Percentiles rank a stretch among this genome's conserved stretches.
Conservation (phyloP, 2,797 vertebrate species). For the Lepilemur septentrionalis region DNA sequence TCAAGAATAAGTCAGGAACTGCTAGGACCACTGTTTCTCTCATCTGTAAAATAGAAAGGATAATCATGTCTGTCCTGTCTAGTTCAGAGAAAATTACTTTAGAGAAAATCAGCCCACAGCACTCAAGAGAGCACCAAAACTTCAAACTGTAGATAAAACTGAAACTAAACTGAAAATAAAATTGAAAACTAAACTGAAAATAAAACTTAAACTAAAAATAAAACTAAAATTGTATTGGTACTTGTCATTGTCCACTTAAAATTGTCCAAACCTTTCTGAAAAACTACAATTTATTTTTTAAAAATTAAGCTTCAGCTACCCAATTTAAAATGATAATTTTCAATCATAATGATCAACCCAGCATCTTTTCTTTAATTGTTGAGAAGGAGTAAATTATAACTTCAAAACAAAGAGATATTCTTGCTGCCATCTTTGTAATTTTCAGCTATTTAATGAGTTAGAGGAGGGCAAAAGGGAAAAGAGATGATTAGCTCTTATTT, state of each 20-base stretch:
- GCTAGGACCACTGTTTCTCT: not conserved
- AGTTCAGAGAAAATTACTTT: not conserved
- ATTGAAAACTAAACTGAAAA: not conserved
- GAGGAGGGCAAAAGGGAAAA: not conserved
- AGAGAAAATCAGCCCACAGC: not conserved
- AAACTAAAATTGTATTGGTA: not conserved
- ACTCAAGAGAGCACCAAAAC: not conserved
- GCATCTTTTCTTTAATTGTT: not conserved
- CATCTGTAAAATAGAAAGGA: not conserved
- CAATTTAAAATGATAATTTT: slow-evolving; percentile 11
- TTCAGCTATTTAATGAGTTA: not conserved
- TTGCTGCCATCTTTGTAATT: not conserved
- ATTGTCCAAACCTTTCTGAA: not conserved
- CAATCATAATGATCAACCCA: not conserved
- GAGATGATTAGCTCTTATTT: not conserved
- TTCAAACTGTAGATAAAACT: not conserved
- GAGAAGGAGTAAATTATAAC: not conserved
- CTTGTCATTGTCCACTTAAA: not conserved
- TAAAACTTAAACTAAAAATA: not conserved
- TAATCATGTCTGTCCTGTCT: not conserved
- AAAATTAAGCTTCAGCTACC: not conserved
- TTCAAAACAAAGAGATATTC: not conserved
- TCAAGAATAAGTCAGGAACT: not conserved
- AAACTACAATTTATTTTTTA: slow-evolving; percentile 8
- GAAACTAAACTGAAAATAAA: not conserved